Evolutionary conservation across 2,113 vertebrate genomes (phyloP).

Genomic region (Deroptyus accipitrinus): DNA sequence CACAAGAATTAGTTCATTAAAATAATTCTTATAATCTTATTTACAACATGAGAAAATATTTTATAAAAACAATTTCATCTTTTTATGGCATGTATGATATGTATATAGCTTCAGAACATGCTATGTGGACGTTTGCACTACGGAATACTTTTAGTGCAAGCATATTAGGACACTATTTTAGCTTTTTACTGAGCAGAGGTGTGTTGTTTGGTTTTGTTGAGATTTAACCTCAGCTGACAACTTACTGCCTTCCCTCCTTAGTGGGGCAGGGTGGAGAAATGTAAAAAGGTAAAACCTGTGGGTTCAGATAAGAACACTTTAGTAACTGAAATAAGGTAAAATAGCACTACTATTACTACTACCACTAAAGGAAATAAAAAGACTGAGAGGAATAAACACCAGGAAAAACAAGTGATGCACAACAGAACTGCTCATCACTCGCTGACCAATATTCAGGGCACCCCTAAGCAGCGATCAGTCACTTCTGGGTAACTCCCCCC

Average conservation of each 20-base stretch:
- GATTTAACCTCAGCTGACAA: not conserved
- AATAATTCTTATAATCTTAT: not conserved
- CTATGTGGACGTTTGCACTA: not conserved
- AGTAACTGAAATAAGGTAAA: not conserved
- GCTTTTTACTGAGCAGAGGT: not conserved
- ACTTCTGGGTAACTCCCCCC: not conserved
- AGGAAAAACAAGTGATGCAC: not conserved
- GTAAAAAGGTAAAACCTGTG: not conserved
- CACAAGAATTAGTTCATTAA: not conserved
- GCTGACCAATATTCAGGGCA: not conserved
- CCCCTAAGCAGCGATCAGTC: not conserved
- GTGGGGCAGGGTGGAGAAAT: not conserved
- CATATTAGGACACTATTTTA: not conserved
- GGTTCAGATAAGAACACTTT: not conserved
- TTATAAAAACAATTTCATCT: not conserved
- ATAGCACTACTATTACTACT: not conserved
- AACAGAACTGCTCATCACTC: not conserved
- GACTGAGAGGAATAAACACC: not conserved
- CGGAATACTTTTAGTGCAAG: not conserved
- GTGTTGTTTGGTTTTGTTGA: not conserved
- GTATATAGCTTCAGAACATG: not conserved
- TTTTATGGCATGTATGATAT: not conserved
- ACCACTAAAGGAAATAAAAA: not conserved
- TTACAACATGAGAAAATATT: not conserved
- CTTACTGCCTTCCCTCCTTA: not conserved